Percentiles rank a stretch among this genome's conserved stretches.
Conservation (phyloP, 2,113 vertebrate genomes). For the Nothoprocta perdicaria region DNA sequence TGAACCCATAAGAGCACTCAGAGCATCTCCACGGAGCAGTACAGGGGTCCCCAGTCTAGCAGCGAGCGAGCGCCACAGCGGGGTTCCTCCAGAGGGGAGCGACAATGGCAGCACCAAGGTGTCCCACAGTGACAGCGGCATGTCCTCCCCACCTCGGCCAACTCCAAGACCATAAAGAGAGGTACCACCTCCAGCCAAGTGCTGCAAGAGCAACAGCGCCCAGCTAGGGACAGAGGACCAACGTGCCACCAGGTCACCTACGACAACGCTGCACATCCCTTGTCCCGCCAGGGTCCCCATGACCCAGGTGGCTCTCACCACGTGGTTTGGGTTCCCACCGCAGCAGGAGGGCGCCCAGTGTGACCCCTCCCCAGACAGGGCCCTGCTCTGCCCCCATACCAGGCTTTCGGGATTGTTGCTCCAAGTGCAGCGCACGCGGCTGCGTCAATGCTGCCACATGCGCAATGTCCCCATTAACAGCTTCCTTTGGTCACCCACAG, state of each 20-base stretch:
- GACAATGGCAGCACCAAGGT: not conserved
- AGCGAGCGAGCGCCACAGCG: no score
- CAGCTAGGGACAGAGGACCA: not conserved
- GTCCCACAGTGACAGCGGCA: not conserved
- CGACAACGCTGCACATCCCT: not conserved
- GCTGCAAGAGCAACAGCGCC: not conserved
- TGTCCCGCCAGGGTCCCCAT: not conserved
- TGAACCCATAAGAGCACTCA: not conserved
- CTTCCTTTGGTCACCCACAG: not conserved
- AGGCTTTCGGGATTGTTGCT: not conserved
- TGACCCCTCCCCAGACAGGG: not conserved
- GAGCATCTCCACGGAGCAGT: not conserved
- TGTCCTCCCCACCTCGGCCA: not conserved
- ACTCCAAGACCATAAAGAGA: not conserved
- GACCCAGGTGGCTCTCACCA: not conserved
- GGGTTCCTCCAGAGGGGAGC: no score
- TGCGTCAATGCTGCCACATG: fast-evolving
- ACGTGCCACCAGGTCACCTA: not conserved
- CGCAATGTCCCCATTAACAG: fast-evolving
- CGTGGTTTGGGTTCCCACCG: fast-evolving
- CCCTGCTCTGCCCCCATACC: not conserved
- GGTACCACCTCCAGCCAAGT: not conserved
- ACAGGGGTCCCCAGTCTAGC: not conserved
- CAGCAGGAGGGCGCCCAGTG: not conserved
- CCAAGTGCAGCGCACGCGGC: fast-evolving